phyloP scores from a whole-genome alignment of 2,113 vertebrate species.

The Scomber scombrus region DNA sequence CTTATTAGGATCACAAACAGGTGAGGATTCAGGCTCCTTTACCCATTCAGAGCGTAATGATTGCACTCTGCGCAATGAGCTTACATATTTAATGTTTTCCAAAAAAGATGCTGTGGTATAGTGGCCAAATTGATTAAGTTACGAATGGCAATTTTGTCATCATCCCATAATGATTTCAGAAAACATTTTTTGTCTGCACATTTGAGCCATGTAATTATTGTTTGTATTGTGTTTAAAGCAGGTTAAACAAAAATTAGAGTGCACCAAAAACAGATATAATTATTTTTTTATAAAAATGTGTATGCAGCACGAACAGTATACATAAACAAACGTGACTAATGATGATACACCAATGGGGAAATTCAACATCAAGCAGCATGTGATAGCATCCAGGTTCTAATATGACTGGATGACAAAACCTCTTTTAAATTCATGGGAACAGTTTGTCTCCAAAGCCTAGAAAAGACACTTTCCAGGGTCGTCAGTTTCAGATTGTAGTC shows the following conservation, averaged over 20 bases:
- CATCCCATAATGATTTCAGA: not conserved
- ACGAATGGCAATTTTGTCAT: not conserved
- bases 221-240: conserved; percentile 20
- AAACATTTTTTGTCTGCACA: not conserved
- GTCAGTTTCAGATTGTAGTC: not conserved
- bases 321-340: conserved; percentile 32
- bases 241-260: not conserved
- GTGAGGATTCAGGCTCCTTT: conserved; percentile 43
- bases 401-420: not conserved
- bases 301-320: not conserved
- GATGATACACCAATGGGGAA: conserved; percentile 9
- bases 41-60: not conserved
- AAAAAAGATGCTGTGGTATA: conserved; percentile 5
- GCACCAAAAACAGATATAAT: no score
- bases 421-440: not conserved
- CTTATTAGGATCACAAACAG: conserved; percentile 61
- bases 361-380: conserved; percentile 16
- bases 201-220: not conserved
- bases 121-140: not conserved
- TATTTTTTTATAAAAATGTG: not conserved
- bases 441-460: no score
- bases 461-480: not conserved
- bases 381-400: not conserved
- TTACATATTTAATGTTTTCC: conserved; percentile 1
- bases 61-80: not conserved